Base-by-base conservation (phyloP, 23 tunicate species). In the Ascidia mentula region DNA sequence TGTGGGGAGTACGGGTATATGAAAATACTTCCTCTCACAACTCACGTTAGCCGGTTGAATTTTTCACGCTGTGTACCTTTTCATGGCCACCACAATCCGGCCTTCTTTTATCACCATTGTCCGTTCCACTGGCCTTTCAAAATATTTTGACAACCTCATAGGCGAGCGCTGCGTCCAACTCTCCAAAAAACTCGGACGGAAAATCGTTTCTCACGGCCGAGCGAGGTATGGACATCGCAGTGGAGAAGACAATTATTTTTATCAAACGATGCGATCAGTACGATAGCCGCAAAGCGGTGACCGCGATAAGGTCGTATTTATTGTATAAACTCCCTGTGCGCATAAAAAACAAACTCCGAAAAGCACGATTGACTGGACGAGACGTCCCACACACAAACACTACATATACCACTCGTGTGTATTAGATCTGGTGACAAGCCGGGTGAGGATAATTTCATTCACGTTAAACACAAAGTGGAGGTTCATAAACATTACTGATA, bases 281-380 rank as follows among this genome's bases (percentile, higher is more conserved):
- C 12, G 65, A 53, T 53, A 53, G 24, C 65, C 28, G 24, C 28
- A 53, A 26, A 28, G 24, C 24, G 65, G 4, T 20, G 24, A 53
- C 13, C 65, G 65, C 65, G 65, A 53, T 9, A 53, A 53, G 65
- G 28, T 53, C 65, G 22, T 53, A 28, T 53, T 53, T 53, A 53
- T 53, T 53, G 24, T 53, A 9, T 26, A 53, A 20, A 28, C 65
- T 9, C 12, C 24, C 28, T 1, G 1, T 53, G 65, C n/a, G n/a
- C n/a, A n/a, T n/a, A n/a, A n/a, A 53, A 53, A 26, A 53, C 65
- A 53, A 53, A 53, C 65, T 53, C 65, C 28, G 24, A 53, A 53
- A 3, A 53, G 12, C 65, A 53, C 65, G 65, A 53, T 53, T 53
- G 65, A 9, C 65, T 26, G 24, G 65, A 9, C 1, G 53, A 5